These are phyloP conservation scores for Cyclargus thomasi DNA, from an alignment of 1,140 invertebrate genomes.

Conservation along the genomic window DNA sequence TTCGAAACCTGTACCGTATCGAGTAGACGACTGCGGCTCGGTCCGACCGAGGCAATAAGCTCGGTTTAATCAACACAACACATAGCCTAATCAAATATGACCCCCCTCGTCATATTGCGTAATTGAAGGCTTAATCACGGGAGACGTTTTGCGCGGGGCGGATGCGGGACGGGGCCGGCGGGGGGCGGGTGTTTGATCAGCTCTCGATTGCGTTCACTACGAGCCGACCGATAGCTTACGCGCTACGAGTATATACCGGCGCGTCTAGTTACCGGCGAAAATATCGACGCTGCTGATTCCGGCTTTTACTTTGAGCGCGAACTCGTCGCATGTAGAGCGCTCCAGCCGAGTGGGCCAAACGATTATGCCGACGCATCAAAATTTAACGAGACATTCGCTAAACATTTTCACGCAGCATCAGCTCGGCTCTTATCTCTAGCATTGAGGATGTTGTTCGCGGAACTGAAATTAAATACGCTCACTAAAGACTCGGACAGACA, in stretches of 20 bases:
- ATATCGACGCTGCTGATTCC: background rate
- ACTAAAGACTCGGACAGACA: background rate
- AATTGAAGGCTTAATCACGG: conserved; percentile 71
- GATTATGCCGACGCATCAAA: background rate
- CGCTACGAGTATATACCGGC: conserved; percentile 20
- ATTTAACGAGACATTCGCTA: background rate
- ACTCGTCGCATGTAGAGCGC: background rate
- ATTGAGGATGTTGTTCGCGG: background rate
- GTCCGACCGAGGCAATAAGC: conserved; percentile 65
- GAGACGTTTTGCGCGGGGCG: conserved; percentile 47
- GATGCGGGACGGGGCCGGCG: conserved; percentile 33
- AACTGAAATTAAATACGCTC: background rate
- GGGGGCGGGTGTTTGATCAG: conserved; percentile 53
- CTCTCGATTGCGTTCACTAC: conserved; percentile 41
- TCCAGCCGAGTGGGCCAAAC: background rate
- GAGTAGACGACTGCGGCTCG: conserved; percentile 28
- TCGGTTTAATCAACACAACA: conserved; percentile 71
- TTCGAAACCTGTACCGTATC: conserved; percentile 41
- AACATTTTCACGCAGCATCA: background rate
- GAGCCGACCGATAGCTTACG: conserved; percentile 16
- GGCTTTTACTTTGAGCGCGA: background rate
- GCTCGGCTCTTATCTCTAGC: background rate
- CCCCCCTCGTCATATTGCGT: conserved; percentile 68
- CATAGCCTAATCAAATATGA: conserved; percentile 72
- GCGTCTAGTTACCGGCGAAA: conserved; percentile 5